Evolutionary conservation across 2,888 invertebrate species (phyloP), one percentile per base, ranked within the genome.

Genomic region (Ceratothoa steindachneri): DNA sequence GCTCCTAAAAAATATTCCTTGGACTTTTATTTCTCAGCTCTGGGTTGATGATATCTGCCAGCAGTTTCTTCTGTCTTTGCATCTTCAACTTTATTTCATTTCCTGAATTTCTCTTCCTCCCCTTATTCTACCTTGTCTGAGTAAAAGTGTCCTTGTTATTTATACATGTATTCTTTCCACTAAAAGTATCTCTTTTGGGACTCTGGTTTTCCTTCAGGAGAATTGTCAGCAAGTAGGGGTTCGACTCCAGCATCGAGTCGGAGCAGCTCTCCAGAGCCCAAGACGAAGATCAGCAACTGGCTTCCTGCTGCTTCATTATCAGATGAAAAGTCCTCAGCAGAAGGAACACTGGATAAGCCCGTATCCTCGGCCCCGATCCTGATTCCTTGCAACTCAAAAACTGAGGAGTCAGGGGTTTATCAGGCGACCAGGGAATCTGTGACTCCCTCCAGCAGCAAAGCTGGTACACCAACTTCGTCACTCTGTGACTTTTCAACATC

Each of bases 161-260:
- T n/a, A n/a, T n/a, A n/a, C n/a, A n/a, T n/a, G n/a, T n/a, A n/a
- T n/a, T n/a, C n/a, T n/a, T n/a, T n/a, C n/a, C n/a, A n/a, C n/a
- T n/a, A n/a, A n/a, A n/a, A n/a, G n/a, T n/a, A n/a, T n/a, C n/a
- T n/a, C n/a, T n/a, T n/a, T n/a, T n/a, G n/a, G n/a, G n/a, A n/a
- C n/a, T n/a, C n/a, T n/a, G n/a, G 19, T 52, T 52, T 27, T 72
- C 19, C 67, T 70, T 12, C 72, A 76, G 75, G 75, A 67, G 75
- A 76, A n/a, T 22, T 72, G 1, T 72, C 72, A 60, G 70, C 68
- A 5, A 76, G 75, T 64, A 70, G 72, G 7, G 41, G 69, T 41
- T 73, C 75, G 28, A 77, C 77, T 29, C 77, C 77, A 41, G 77
- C 73, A 24, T 77, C 77, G n/a, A 77, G 77, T 30, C 77, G 73